Evolutionary conservation across 2,113 vertebrate species (phyloP), one percentile per base, ranked within the genome.

Genomic region (Vulpes lagopus): DNA sequence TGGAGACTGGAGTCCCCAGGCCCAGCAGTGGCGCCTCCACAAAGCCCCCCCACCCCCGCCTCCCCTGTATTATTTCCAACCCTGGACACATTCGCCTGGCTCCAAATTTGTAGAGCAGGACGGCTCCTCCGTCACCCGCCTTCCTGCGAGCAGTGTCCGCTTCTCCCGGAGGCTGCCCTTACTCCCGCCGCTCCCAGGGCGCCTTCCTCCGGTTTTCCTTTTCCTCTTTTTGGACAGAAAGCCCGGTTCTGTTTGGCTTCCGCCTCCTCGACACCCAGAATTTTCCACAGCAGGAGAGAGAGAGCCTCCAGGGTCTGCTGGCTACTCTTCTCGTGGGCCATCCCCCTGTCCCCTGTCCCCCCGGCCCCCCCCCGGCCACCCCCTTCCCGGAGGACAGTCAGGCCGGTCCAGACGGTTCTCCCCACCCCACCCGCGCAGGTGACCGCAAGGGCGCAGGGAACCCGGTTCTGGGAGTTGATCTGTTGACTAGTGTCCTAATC

Each of bases 391-490:
- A 32, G 57, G 49, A 19, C 25, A 7, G 3, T 38, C 0, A 30
- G 83, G 51, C 8, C 2, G 11, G 32, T 78, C 17, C 57, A 30
- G 35, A 0, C 1, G 5, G 2, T 51, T 10, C 73, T 76, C 23
- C 2, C 55, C 80, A 16, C 23, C 2, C 55, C 80, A 16, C n/a
- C 7, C 1, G 7, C 1, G n/a, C 51, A 1, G 32, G 35, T 1
- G 25, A 8, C 5, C 0, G 2, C 1, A 0, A 0, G 22, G 73
- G 9, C 2, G 2, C 1, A 4, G 62, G n/a, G 38, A 43, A 5
- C 60, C 20, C 0, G 8, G 22, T 32, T 32, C 67, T 0, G 51
- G 1, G 81, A 14, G 60, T 64, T 76, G 69, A 38, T 80, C 86
- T 57, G 82, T 1, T 64, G 84, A 65, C 85, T 80, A 35, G 79